A percentile compares a stretch with the other conserved stretches of the same genome.
These are phyloP conservation scores for Phoxinus dragarum DNA, from an alignment of 2,797 vertebrate species.

Conservation along the genomic window DNA sequence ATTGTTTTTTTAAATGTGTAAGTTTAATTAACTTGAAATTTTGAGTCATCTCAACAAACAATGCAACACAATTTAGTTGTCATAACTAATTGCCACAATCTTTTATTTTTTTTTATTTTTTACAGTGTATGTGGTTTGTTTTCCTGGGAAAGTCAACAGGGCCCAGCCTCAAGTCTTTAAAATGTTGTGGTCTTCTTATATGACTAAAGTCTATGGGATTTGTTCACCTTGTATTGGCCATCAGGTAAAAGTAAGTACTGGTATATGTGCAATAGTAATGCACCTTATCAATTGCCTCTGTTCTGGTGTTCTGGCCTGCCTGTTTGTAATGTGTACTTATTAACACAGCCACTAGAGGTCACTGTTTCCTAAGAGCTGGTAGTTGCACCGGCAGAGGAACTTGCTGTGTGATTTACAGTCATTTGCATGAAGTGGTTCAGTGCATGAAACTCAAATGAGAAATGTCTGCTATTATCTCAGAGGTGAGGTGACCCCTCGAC, in stretches of 20 bases:
- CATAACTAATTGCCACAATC: neutral
- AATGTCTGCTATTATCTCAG: neutral
- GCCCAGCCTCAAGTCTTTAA: neutral
- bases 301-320: neutral
- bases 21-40: neutral
- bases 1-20: neutral
- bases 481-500: neutral
- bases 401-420: neutral
- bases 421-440: conserved; percentile 11
- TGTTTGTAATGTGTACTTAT: neutral
- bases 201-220: neutral
- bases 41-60: neutral
- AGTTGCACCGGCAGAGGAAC: neutral
- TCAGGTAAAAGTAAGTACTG: neutral
- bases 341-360: conserved; percentile 52
- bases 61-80: too few species aligned
- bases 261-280: neutral
- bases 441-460: conserved; percentile 17
- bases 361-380: conserved; percentile 26
- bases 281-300: too few species aligned
- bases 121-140: neutral
- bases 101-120: too few species aligned
- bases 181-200: too few species aligned
- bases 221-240: neutral
- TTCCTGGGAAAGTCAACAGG: too few species aligned